These are phyloP conservation scores for Xanthia togata DNA, from an alignment of 2,888 invertebrate species.

Conservation along the genomic window DNA sequence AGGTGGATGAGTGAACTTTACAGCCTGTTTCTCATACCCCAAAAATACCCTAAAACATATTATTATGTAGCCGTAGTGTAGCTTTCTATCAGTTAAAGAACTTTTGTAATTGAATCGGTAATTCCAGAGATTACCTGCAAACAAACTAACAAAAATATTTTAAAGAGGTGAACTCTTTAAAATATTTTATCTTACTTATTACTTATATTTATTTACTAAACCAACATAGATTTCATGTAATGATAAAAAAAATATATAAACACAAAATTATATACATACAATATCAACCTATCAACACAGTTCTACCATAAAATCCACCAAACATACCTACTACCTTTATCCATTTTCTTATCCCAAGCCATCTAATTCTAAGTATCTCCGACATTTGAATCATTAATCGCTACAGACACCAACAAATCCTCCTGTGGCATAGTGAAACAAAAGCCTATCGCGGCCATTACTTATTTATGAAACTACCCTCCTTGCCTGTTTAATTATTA, in stretches of 20 bases:
- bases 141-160: no score
- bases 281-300: neutral
- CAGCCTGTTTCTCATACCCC: no score
- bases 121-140: no score
- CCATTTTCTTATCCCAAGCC: constrained; percentile 1
- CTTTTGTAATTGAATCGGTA: no score
- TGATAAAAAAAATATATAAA: no score
- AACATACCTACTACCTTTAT: neutral
- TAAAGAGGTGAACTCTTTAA: no score
- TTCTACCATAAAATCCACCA: neutral
- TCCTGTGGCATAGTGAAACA: constrained; percentile 49
- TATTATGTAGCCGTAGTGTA: no score
- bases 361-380: constrained; percentile 11
- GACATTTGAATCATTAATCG: constrained; percentile 52
- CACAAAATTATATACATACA: no score
- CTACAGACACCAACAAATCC: constrained; percentile 42
- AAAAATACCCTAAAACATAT: no score
- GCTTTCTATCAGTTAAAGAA: no score
- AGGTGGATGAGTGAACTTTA: no score
- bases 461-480: constrained; percentile 56
- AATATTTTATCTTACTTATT: neutral
- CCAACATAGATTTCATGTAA: neutral
- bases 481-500: constrained; percentile 58
- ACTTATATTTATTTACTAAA: neutral
- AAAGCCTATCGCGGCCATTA: constrained; percentile 52